Evolutionary conservation across 2,888 invertebrate species (phyloP), one percentile per base, ranked within the genome.

Genomic region (Heliconius ismenius): DNA sequence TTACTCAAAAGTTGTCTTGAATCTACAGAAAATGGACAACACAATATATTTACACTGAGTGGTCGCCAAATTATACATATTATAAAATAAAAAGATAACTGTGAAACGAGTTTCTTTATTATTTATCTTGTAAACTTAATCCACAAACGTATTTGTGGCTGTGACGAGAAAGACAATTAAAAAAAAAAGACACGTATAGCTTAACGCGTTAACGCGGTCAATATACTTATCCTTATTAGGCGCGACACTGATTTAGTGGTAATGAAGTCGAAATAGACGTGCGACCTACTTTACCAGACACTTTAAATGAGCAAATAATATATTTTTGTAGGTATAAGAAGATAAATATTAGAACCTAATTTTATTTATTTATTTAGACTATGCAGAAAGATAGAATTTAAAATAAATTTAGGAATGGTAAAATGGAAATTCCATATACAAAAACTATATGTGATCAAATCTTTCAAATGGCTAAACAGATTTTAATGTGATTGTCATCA

Each of bases 201-300:
- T n/a, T 43, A 62, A 28, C 24, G n/a, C 28, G 28, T 24, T 69
- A 69, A 69, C 54, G 28, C 69, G 69, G 54, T 58, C 69, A 70
- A 54, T 70, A 70, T 54, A 70, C 15, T 54, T 70, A 70, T 70
- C 69, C 69, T 70, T 70, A 70, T 58, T 70, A 70, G 69, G 69
- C n/a, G 21, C 32, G 69, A 70, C 69, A 70, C 54, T 70, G 69
- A 70, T 70, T 70, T 70, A 70, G 69, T 70, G 54, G 54, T 70
- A 70, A 70, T 70, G 69, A 70, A 70, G 69, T 70, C 69, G 32
- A 58, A 54, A 70, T 54, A 32, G 32, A 58, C 69, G 69, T 58
- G 69, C 54, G 69, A 54, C 69, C 54, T 54, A 54, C 32, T 70
- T 58, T 15, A n/a, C 26, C 7, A 6, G 54, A n/a, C 9, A 69